Base-by-base conservation (phyloP, 2,113 vertebrate species). In the Paramisgurnus dabryanus region DNA sequence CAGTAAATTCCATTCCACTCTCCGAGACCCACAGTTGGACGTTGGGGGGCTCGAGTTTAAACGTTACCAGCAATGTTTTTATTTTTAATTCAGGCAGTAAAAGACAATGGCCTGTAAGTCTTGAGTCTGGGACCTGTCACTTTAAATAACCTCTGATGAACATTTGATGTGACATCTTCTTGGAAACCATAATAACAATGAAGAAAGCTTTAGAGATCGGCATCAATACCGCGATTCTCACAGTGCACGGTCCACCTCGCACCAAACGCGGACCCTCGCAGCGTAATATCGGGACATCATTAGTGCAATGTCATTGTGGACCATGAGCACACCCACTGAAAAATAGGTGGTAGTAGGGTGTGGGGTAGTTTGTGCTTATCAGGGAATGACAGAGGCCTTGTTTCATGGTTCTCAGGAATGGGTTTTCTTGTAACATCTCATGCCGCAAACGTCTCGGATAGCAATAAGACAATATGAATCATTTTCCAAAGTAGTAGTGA, bases 131-230 rank as follows among this genome's bases (percentile, higher is more conserved):
- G 77, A 64, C 57, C 64, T 43, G 77, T 79, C 82, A 75, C 76
- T 67, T 79, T 68, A 71, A 72, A 83, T 83, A n/a, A 63, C 11
- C 77, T 67, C 34, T 75, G 70, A 83, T 50, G 63, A 40, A 61
- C 34, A 83, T 83, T 40, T 75, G 68, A 83, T 83, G 70, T 75
- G 82, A 79, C 82, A 64, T 69, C 64, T 34, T 34, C 27, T 64
- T 67, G 15, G 55, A 74, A 74, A 79, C 53, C 60, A 53, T 79
- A 17, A 53, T 79, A 17, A 75, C 50, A 79, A 75, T 73, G 55
- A 72, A 67, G 76, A 83, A 73, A 78, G 77, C 82, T 67, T 70
- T 9, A 74, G 67, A 71, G 67, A 58, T 55, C 12, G 69, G 47
- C 63, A 74, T 79, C 68, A 79, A 61, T 55, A 55, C 64, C 64